These are phyloP conservation scores for Popillia japonica DNA, from an alignment of 1,140 invertebrate genomes.

Conservation along the genomic window DNA sequence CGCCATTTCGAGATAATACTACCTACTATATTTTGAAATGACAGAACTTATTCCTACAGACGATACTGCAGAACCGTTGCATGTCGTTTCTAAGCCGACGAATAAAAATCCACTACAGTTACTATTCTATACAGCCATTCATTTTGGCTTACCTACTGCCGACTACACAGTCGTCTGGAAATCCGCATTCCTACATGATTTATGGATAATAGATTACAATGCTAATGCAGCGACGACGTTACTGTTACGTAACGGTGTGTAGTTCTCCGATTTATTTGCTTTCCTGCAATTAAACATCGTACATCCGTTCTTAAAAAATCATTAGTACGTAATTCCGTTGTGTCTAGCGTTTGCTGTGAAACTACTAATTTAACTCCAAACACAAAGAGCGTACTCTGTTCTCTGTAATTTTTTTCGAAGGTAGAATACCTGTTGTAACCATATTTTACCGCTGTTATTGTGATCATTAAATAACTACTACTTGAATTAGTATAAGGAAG, in stretches of 20 bases:
- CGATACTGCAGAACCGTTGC: no score
- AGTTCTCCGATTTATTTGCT: constrained; percentile 17
- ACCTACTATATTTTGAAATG: no score
- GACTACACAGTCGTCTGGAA: neutral
- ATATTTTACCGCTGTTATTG: neutral
- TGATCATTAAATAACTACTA: no score
- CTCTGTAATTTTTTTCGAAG: neutral
- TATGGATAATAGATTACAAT: constrained; percentile 24
- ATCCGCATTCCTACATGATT: constrained; percentile 2
- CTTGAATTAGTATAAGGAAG: no score
- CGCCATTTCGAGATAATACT: no score
- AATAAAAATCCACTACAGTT: neutral
- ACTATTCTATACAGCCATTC: neutral
- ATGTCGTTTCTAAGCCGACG: no score
- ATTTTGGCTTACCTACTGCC: neutral
- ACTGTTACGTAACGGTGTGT: constrained; percentile 17
- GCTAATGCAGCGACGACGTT: constrained; percentile 19
- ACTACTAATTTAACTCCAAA: neutral
- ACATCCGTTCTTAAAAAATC: constrained; percentile 18
- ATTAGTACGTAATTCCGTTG: constrained; percentile 26
- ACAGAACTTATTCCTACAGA: no score
- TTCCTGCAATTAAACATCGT: constrained; percentile 19
- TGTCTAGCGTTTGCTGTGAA: neutral
- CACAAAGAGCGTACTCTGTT: neutral
- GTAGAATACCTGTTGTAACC: neutral